These are phyloP conservation scores for Chelonoidis abingdonii DNA, from an alignment of 2,113 vertebrate species.

Conservation along the genomic window DNA sequence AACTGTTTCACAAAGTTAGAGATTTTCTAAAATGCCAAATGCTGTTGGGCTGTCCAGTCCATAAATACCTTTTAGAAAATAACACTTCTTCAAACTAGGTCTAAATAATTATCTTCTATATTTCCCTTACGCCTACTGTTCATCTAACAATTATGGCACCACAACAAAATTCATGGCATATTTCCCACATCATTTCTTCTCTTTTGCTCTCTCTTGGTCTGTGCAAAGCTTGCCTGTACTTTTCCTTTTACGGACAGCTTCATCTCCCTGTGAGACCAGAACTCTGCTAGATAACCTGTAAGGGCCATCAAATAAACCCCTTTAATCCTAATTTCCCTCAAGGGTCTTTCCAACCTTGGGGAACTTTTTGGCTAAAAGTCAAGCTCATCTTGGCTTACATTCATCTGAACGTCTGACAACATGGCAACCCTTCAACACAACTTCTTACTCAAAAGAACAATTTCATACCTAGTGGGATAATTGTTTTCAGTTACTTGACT, in stretches of 20 bases:
- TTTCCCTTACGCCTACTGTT: not conserved
- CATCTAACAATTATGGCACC: not conserved
- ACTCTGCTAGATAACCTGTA: not conserved
- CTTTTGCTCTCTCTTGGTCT: not conserved
- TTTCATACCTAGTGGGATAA: not conserved
- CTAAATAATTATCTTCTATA: not conserved
- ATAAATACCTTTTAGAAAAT: too few relatives aligned
- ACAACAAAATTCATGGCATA: not conserved
- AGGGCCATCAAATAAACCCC: not conserved
- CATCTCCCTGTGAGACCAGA: not conserved
- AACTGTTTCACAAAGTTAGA: too few relatives aligned
- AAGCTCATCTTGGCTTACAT: not conserved
- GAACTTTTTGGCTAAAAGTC: not conserved
- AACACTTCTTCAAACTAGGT: too few relatives aligned
- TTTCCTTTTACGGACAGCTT: not conserved
- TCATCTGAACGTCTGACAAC: not conserved
- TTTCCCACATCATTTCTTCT: not conserved
- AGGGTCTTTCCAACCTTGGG: not conserved
- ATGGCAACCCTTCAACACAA: not conserved
- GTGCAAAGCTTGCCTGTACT: not conserved
- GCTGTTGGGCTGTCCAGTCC: too few relatives aligned
- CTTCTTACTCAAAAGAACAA: not conserved
- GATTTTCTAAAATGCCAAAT: too few relatives aligned
- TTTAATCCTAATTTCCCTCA: not conserved
- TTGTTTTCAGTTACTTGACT: not conserved